Conservation (phyloP, 1,140 invertebrate genomes). For the Rhopalosiphum padi region DNA sequence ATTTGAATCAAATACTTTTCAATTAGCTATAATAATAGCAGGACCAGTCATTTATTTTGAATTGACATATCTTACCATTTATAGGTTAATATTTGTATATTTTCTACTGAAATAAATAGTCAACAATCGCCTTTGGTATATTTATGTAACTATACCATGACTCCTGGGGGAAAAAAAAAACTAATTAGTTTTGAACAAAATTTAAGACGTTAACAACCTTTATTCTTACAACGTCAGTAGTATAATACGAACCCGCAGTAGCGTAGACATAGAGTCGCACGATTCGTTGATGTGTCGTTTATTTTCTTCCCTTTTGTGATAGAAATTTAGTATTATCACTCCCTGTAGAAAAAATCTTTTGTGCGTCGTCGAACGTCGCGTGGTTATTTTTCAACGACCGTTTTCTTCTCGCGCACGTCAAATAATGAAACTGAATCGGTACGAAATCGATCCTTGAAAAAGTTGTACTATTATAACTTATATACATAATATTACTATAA, state of each 20-base stretch:
- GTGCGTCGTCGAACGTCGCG: neutral
- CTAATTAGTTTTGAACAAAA: neutral
- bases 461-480: neutral
- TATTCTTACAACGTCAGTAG: neutral
- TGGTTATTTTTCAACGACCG: neutral
- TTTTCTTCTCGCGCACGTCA: neutral
- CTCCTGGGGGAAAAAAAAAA: neutral
- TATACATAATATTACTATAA: neutral
- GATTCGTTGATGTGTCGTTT: neutral
- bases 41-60: neutral
- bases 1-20: too few relatives aligned
- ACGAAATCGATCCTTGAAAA: neutral
- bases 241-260: neutral
- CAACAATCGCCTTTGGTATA: neutral
- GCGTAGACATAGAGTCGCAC: neutral
- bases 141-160: neutral
- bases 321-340: slow-evolving; percentile 1
- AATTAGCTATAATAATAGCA: too few relatives aligned
- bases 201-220: neutral
- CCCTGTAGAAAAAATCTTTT: neutral
- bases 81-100: neutral
- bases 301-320: neutral
- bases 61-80: neutral
- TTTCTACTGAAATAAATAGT: neutral
- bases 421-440: neutral